phyloP scores from a whole-genome alignment of 2,797 vertebrate genomes.

The Australoheros facetus region DNA sequence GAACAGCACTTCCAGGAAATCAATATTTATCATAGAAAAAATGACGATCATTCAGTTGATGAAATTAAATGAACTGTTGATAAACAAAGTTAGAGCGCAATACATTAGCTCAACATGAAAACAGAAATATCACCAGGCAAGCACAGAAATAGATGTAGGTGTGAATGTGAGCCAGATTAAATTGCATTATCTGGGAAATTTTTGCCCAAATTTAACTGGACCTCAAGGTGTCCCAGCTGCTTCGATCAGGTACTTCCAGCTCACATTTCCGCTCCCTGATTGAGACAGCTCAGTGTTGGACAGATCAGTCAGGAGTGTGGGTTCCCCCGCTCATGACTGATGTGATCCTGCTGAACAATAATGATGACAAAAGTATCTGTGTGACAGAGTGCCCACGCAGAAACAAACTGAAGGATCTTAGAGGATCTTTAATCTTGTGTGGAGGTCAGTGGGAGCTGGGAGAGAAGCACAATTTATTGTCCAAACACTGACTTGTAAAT shows the following conservation, averaged over 20 bases:
- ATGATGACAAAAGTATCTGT: constrained; percentile 63
- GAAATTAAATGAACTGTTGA: not conserved
- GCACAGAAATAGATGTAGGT: not conserved
- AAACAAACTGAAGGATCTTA: constrained; percentile 32
- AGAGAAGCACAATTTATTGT: constrained; percentile 54
- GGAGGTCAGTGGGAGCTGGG: constrained; percentile 49
- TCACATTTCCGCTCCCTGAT: constrained; percentile 9
- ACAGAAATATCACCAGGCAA: no score
- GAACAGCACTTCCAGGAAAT: not conserved
- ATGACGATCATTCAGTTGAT: not conserved
- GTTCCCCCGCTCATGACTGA: constrained; percentile 51
- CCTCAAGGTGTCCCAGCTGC: not conserved
- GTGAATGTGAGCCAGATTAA: not conserved
- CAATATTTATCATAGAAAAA: not conserved
- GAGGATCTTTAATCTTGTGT: constrained; percentile 57
- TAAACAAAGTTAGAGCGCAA: not conserved
- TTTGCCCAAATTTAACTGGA: not conserved
- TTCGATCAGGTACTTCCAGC: not conserved
- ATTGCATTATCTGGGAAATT: not conserved
- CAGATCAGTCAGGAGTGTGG: constrained; percentile 50
- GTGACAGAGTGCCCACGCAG: constrained; percentile 48
- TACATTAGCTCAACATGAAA: no score
- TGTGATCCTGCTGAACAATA: constrained; percentile 47
- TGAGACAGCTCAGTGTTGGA: constrained; percentile 44
- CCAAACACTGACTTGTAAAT: constrained; percentile 64